phyloP scores from a whole-genome alignment of 2,888 invertebrate species.

The Mechanitis messenoides region DNA sequence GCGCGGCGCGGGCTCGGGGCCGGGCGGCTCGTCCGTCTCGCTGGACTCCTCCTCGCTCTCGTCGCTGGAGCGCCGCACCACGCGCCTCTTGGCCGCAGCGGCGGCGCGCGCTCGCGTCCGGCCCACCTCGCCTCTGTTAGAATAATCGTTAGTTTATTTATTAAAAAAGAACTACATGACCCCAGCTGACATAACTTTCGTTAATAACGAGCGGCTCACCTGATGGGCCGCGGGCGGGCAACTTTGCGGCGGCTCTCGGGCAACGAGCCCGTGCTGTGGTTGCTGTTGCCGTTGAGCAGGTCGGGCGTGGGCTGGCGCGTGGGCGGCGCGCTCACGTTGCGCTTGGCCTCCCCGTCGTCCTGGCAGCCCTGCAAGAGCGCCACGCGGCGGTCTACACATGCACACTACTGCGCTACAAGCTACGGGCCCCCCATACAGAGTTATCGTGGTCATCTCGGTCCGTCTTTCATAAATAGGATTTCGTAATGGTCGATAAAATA shows the following conservation, averaged over 20 bases:
- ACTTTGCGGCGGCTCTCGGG: constrained; percentile 68
- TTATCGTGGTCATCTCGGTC: too few relatives aligned
- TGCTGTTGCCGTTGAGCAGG: constrained; percentile 69
- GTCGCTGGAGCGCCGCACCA: constrained; percentile 65
- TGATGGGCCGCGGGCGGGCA: constrained; percentile 59
- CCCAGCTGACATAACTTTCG: too few relatives aligned
- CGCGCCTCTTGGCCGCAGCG: constrained; percentile 57
- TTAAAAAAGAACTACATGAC: neutral
- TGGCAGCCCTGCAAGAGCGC: constrained; percentile 32
- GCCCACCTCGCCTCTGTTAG: constrained; percentile 48
- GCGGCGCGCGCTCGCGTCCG: constrained; percentile 54
- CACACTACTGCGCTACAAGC: constrained; percentile 3
- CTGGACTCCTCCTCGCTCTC: constrained; percentile 71
- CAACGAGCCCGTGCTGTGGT: constrained; percentile 67
- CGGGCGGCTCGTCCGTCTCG: constrained; percentile 69
- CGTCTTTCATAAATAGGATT: too few relatives aligned
- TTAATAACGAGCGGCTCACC: constrained; percentile 17
- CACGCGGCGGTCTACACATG: constrained; percentile 5
- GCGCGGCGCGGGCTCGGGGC: constrained; percentile 66
- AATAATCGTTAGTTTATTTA: neutral
- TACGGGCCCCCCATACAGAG: neutral
- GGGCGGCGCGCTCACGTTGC: constrained; percentile 67
- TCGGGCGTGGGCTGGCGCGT: constrained; percentile 69
- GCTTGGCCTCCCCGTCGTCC: constrained; percentile 61
- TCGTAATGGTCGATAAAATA: too few relatives aligned